phyloP scores from a whole-genome alignment of 2,797 vertebrate genomes.

The Poeciliopsis turneri region DNA sequence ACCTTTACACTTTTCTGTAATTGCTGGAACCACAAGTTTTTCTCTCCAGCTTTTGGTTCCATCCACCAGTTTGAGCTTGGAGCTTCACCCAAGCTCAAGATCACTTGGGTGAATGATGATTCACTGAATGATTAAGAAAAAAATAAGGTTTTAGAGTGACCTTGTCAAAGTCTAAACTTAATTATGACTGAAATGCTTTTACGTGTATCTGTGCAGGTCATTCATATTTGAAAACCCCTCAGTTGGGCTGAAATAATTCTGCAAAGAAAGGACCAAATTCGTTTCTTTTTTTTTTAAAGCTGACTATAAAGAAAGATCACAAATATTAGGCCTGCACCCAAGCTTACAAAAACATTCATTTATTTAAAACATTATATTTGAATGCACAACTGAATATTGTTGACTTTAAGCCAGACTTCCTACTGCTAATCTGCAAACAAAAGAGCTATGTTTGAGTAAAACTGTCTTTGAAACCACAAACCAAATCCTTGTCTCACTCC shows the following conservation, averaged over 20 bases:
- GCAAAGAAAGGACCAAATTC: not conserved
- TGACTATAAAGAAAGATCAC: conserved; percentile 11
- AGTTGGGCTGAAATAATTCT: not conserved
- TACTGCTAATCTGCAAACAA: conserved; percentile 47
- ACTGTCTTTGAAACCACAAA: conserved; percentile 50
- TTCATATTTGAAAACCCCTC: not conserved
- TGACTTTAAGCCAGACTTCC: conserved; percentile 56
- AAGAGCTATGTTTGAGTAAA: conserved; percentile 52
- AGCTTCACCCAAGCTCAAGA: not conserved
- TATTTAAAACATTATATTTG: conserved; percentile 25
- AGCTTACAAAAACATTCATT: conserved; percentile 15
- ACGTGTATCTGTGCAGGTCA: not conserved
- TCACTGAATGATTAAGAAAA: not conserved
- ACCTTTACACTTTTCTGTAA: not conserved
- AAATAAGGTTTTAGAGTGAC: not conserved
- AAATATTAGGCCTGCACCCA: conserved; percentile 10
- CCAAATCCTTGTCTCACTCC: conserved; percentile 62
- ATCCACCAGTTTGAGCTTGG: not conserved
- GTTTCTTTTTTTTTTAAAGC: not conserved
- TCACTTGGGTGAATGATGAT: too few relatives aligned
- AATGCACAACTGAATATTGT: conserved; percentile 49
- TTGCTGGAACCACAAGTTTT: not conserved
- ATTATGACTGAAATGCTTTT: not conserved
- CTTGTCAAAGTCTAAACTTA: not conserved
- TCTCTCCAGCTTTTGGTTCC: not conserved